These are phyloP conservation scores for Tethea ocularis DNA, from an alignment of 2,888 invertebrate species.

Conservation along the genomic window DNA sequence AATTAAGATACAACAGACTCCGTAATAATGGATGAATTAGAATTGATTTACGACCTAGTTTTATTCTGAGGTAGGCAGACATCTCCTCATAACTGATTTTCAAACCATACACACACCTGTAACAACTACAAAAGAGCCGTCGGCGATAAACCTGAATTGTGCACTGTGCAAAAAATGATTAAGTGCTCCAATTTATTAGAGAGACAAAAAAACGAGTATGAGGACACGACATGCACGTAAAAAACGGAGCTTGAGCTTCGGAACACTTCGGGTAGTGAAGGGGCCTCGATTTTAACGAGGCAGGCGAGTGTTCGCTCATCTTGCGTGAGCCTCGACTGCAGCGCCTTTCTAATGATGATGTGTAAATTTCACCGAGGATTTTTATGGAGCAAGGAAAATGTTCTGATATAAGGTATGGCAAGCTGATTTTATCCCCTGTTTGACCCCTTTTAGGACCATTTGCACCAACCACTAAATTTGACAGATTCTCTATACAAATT, in stretches of 20 bases:
- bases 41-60: too few relatives aligned
- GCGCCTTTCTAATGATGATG: constrained; percentile 2
- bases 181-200: neutral
- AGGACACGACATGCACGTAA: neutral
- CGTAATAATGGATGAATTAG: too few relatives aligned
- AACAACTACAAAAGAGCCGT: neutral
- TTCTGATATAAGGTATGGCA: neutral
- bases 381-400: neutral
- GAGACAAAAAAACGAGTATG: neutral
- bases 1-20: too few relatives aligned
- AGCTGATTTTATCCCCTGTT: too few relatives aligned
- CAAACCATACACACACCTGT: too few relatives aligned
- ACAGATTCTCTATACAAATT: too few relatives aligned
- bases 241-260: constrained; percentile 8
- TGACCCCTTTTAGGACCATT: too few relatives aligned
- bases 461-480: too few relatives aligned
- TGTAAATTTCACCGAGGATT: neutral
- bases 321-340: neutral
- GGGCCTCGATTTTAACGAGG: constrained; percentile 39
- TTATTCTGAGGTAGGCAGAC: too few relatives aligned
- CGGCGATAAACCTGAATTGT: neutral
- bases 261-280: constrained; percentile 18
- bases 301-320: constrained; percentile 30
- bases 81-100: too few relatives aligned
- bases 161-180: neutral